phyloP scores from a whole-genome alignment of 1,140 invertebrate genomes.

The Drosophila tani region DNA sequence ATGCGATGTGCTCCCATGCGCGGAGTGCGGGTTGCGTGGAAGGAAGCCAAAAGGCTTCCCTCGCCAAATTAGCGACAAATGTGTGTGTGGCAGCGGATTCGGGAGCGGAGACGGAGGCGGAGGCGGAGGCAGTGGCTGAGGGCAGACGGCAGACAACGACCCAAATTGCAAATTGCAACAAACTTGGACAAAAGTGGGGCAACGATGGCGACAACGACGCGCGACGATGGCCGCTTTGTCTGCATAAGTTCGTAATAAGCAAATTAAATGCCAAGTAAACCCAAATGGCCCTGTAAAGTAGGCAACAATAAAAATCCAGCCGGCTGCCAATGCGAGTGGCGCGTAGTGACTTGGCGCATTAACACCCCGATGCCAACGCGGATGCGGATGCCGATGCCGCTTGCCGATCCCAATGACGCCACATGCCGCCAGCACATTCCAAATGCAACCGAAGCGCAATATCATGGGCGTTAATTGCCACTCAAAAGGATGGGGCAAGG shows the following conservation, averaged over 20 bases:
- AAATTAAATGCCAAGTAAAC: slow-evolving; percentile 61
- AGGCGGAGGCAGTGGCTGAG: too few relatives aligned
- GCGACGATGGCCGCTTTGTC: slow-evolving; percentile 57
- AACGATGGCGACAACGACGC: slow-evolving; percentile 57
- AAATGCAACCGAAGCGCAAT: slow-evolving; percentile 72
- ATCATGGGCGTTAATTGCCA: slow-evolving; percentile 77
- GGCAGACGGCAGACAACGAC: slow-evolving; percentile 40
- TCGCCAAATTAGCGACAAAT: slow-evolving; percentile 75
- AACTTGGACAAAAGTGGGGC: slow-evolving; percentile 65
- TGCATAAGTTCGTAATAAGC: slow-evolving; percentile 75
- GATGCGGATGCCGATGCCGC: slow-evolving; percentile 3
- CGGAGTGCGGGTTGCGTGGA: slow-evolving; percentile 11
- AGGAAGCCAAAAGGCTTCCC: slow-evolving; percentile 48
- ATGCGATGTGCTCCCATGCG: not conserved
- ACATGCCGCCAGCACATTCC: slow-evolving; percentile 44
- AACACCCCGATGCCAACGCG: slow-evolving; percentile 38
- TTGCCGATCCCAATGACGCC: slow-evolving; percentile 13
- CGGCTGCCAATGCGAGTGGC: slow-evolving; percentile 59
- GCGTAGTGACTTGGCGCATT: slow-evolving; percentile 66
- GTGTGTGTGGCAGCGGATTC: slow-evolving; percentile 46
- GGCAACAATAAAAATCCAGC: slow-evolving; percentile 63
- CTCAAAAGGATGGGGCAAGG: slow-evolving; percentile 43
- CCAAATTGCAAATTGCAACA: slow-evolving; percentile 80
- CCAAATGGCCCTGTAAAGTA: slow-evolving; percentile 47
- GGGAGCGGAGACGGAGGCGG: not conserved